Base-by-base conservation (phyloP, 35 echinoderm and acorn worm genomes). In the Acanthaster planci region DNA sequence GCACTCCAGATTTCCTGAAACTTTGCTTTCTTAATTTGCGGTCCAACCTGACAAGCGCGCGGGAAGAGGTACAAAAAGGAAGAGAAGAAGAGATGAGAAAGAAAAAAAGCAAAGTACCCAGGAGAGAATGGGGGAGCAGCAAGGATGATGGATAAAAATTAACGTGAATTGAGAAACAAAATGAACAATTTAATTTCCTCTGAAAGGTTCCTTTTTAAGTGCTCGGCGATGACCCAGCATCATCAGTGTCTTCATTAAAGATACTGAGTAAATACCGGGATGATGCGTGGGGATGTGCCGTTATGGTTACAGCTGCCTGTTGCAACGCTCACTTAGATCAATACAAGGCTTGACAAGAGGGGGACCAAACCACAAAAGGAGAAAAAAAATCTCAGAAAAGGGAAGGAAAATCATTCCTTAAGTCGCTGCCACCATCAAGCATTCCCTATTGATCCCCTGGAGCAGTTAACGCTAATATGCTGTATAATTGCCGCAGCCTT, bases 261-360 rank as follows among this genome's bases (percentile, higher is more conserved):
- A 72, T 72, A 72, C 64, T 72, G 34, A 72, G 64, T 72, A 72
- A 72, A 72, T 72, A 72, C 23, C 19, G 26, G 26, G 42, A 21
- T 14, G 64, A 72, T 72, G 34, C 34, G 29, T 26, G 30, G n/a
- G 30, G 64, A 72, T 72, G 22, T 21, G 64, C 64, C 34, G 64
- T 72, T 72, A 72, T 72, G 64, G 64, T 72, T 72, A 72, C 64
- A 72, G 64, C 64, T 72, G 64, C 64, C 64, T 72, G 64, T 72
- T 72, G 64, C 64, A 72, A 72, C 34, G 64, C 23, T 30, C 34
- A 72, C 64, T 72, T 72, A 72, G 34, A 72, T 72, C 64, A 72
- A 72, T 72, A 72, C 64, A 10, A 72, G 34, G 64, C 64, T 72
- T 72, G 64, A 72, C 64, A 72, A 72, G 64, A 72, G 64, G 26